Base-by-base conservation (phyloP, 2,888 invertebrate genomes). In the Myathropa florea region DNA sequence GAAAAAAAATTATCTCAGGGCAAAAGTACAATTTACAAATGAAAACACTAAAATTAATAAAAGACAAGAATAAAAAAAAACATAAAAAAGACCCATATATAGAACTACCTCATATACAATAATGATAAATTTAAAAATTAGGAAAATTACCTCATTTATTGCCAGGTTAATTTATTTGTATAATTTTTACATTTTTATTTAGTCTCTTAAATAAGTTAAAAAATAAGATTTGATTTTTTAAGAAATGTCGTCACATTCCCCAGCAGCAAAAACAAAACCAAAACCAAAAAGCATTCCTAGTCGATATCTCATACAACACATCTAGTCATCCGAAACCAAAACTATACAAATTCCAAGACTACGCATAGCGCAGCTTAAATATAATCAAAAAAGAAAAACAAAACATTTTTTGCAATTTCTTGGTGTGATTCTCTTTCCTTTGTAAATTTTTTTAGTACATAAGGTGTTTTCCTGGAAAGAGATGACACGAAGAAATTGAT, bases 1-100 rank as follows among this genome's bases (percentile, higher is more conserved):
- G 21, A 88, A 79, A 75, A 85, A 88, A 76, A 75, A 72, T 90
- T 91, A 91, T 91, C 92, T 92, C 92, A 92, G 92, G 92, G 92
- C 92, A 91, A 92, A 92, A 92, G 92, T 92, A 92, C 92, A 92
- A 92, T 91, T 91, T 91, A 90, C 89, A 90, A 89, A 46, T 18
- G 18, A 46, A 4, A 18, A 67, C 84, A 81, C 68, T 83, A 85
- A 85, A 78, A 60, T 63, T 71, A 79, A 85, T 73, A 61, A 77
- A 46, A 7, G 18, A 46, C 46, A 46, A n/a, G 46, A 46, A 46
- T 46, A 18, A 46, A 70, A 75, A n/a, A 68, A 77, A 60, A 60
- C 23, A 88, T 61, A 87, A 84, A 78, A 86, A 77, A 83, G 83
- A 89, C 81, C 79, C 67, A 81, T 75, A 79, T 77, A 85, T 65